Evolutionary conservation across 2,113 vertebrate genomes (phyloP), one percentile per base, ranked within the genome.

Genomic region (Merops nubicus): DNA sequence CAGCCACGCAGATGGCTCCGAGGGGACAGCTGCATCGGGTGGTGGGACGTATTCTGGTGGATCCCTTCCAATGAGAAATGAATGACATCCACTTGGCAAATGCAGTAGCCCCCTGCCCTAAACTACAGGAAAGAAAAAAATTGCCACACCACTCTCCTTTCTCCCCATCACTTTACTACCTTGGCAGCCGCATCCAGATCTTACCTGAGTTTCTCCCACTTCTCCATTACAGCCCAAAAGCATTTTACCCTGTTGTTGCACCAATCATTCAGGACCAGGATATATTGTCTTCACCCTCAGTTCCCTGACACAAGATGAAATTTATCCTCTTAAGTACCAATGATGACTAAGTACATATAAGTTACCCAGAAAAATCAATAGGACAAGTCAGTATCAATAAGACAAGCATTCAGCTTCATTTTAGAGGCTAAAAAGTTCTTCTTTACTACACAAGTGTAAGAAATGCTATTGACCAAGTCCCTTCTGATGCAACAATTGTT

Each of bases 61-160:
- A 33, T 25, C 69, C 62, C 80, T 42, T 26, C 9, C 34, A n/a
- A 25, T 5, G 11, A 57, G 45, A 77, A 6, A 65, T 31, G 33
- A 40, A 12, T 11, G 50, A 53, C 22, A 11, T 26, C 69, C 83
- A 84, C 45, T 63, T 74, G 40, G 59, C 22, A 79, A 68, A 26
- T 0, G 2, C 0, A 65, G 47, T 8, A 31, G 36, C 8, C 33
- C 48, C 38, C 42, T 29, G 56, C 11, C 10, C 28, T 31, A 16
- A 75, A 10, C 34, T 11, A 40, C 9, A 84, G 26, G 43, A 4
- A 47, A 18, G n/a, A 14, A 53, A 63, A 40, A 54, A 40, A 16
- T 0, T 7, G 42, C 7, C 29, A 25, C 33, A 13, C 14, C 8
- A 7, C 25, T 60, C 36, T 50, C 45, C 50, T 70, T 45, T 47